Percentiles rank a stretch among this genome's conserved stretches.
phyloP scores from a whole-genome alignment of 2,113 vertebrate species.

The Platichthys flesus region DNA sequence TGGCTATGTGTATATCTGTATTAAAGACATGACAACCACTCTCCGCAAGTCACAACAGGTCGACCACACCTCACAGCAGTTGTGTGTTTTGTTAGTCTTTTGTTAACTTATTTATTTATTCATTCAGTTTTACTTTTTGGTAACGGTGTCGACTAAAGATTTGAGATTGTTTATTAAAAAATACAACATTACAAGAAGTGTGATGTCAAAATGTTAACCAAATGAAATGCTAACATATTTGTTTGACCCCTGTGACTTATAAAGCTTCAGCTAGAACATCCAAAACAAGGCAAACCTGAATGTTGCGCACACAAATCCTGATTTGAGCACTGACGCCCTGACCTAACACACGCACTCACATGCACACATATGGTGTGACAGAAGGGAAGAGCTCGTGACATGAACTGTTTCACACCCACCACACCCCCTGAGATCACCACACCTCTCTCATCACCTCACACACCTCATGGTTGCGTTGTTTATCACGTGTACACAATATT shows the following conservation, averaged over 20 bases:
- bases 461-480: background rate
- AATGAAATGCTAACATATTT: background rate
- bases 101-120: background rate
- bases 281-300: background rate
- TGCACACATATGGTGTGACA: background rate
- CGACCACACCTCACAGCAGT: background rate
- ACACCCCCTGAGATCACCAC: slow-evolving; percentile 8
- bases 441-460: background rate
- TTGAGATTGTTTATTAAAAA: background rate
- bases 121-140: background rate
- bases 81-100: background rate
- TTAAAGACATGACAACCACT: background rate
- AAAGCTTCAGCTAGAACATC: background rate
- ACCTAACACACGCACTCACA: background rate
- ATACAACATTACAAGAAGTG: background rate
- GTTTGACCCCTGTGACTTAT: background rate
- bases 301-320: background rate
- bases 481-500: background rate
- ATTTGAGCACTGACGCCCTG: background rate
- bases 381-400: background rate
- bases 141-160: background rate
- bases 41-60: background rate
- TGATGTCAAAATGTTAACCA: background rate
- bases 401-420: slow-evolving; percentile 6
- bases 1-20: background rate